Percentiles rank a stretch among this genome's conserved stretches.
phyloP scores from a whole-genome alignment of 2,113 vertebrate genomes.

The Stigmatopora nigra region DNA sequence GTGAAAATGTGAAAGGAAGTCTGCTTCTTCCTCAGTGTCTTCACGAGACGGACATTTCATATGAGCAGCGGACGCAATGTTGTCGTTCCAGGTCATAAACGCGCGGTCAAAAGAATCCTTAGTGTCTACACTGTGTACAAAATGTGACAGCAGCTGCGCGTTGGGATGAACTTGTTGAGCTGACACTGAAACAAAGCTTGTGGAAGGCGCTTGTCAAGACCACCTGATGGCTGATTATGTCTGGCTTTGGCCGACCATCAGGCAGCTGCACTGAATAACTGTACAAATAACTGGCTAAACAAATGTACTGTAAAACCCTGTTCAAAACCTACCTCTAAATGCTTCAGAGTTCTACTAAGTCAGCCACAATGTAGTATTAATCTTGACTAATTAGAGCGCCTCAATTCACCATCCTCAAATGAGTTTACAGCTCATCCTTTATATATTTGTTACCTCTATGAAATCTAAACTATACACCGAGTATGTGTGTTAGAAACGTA shows the following conservation, averaged over 20 bases:
- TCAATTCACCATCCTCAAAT: too few species aligned
- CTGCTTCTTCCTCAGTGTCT: constrained; percentile 46
- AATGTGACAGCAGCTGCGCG: constrained; percentile 25
- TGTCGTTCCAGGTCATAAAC: not conserved
- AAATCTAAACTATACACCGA: not conserved
- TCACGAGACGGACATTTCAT: not conserved
- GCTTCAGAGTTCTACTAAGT: too few species aligned
- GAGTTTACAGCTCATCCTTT: too few species aligned
- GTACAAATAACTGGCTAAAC: not conserved
- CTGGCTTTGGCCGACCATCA: not conserved
- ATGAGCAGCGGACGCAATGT: not conserved
- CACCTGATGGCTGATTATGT: constrained; percentile 39
- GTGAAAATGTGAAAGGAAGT: constrained; percentile 39
- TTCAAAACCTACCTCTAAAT: too few species aligned
- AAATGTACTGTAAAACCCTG: not conserved
- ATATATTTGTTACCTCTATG: too few species aligned
- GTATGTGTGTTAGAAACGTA: constrained; percentile 44
- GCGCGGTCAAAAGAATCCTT: not conserved
- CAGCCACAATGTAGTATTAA: too few species aligned
- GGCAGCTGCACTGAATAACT: not conserved
- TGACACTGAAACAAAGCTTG: constrained; percentile 47
- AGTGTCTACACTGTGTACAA: not conserved
- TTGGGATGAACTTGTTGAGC: constrained; percentile 24
- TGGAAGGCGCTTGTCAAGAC: constrained; percentile 40
- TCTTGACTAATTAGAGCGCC: too few species aligned